Conservation (phyloP, 2,888 invertebrate species). For the Calliopum simillimum region DNA sequence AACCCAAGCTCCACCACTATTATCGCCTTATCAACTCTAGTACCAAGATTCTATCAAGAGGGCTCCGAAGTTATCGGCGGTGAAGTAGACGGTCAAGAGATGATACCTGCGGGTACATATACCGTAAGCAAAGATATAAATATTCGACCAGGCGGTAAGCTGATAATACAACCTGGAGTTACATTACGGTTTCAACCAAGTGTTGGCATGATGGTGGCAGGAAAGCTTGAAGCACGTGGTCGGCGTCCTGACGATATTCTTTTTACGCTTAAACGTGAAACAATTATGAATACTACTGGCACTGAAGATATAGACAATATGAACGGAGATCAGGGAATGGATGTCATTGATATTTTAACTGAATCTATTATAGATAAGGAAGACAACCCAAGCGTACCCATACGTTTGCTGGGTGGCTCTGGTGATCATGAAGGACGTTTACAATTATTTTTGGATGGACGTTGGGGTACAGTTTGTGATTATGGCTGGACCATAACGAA, state of each 20-base stretch:
- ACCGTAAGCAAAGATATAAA: constrained; percentile 94
- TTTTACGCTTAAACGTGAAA: constrained; percentile 83
- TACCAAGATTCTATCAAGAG: constrained; percentile 80
- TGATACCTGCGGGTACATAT: constrained; percentile 86
- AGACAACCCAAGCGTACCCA: constrained; percentile 73
- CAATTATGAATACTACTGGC: constrained; percentile 75
- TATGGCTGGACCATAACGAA: constrained; percentile 94
- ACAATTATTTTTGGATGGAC: constrained; percentile 84
- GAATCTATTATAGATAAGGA: constrained; percentile 72
- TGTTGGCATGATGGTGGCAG: constrained; percentile 97
- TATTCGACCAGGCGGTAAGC: constrained; percentile 90
- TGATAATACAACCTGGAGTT: constrained; percentile 89
- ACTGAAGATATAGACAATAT: constrained; percentile 69
- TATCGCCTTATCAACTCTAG: constrained; percentile 80
- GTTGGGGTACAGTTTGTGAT: constrained; percentile 98
- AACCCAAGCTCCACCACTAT: constrained; percentile 89
- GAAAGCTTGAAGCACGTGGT: constrained; percentile 86
- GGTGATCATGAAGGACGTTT: constrained; percentile 87
- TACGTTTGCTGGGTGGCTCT: constrained; percentile 84
- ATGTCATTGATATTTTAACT: constrained; percentile 69
- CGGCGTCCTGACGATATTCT: constrained; percentile 82
- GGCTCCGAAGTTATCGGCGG: constrained; percentile 85
- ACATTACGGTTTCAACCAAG: constrained; percentile 90
- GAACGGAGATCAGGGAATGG: constrained; percentile 57
- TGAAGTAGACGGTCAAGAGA: constrained; percentile 92